Conservation (phyloP, 2,797 vertebrate genomes). For the Lagocephalus sceleratus region DNA sequence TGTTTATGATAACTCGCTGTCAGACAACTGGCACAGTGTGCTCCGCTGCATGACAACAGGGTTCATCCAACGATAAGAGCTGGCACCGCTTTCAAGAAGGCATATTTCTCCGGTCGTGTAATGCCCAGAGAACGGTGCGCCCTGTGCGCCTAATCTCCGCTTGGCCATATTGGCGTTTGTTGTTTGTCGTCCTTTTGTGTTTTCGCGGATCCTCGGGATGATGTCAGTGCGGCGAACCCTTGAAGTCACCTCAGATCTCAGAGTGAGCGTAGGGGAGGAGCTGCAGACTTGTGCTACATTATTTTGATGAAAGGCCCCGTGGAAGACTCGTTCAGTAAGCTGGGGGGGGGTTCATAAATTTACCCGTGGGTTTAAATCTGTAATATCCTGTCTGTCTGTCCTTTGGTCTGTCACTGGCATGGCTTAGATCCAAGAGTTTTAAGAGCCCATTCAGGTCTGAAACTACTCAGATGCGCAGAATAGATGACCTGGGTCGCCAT, state of each 20-base stretch:
- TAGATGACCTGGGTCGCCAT: conserved; percentile 51
- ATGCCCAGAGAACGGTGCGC: conserved; percentile 31
- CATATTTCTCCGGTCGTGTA: conserved; percentile 62
- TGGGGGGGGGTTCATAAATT: conserved; percentile 46
- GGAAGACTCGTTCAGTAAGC: conserved; percentile 38
- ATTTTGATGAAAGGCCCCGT: conserved; percentile 31
- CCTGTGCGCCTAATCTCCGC: conserved; percentile 39
- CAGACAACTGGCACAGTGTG: conserved; percentile 20
- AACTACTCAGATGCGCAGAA: conserved; percentile 41
- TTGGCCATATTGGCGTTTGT: conserved; percentile 40
- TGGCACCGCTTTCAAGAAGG: conserved; percentile 38
- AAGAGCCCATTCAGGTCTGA: conserved; percentile 38
- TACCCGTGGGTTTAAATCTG: conserved; percentile 56
- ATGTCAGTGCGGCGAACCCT: conserved; percentile 36
- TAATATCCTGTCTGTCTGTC: conserved; percentile 59
- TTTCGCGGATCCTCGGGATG: conserved; percentile 33
- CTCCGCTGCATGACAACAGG: conserved; percentile 57
- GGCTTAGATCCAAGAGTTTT: conserved; percentile 48
- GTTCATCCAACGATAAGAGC: conserved; percentile 57
- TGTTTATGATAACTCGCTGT: conserved; percentile 52
- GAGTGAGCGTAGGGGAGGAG: conserved; percentile 18
- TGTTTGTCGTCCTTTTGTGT: conserved; percentile 36
- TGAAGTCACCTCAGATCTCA: conserved; percentile 34
- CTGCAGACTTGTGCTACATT: conserved; percentile 32
- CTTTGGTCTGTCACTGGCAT: conserved; percentile 46